Conservation (phyloP, 2,888 invertebrate species). For the Ophion ellenae region DNA sequence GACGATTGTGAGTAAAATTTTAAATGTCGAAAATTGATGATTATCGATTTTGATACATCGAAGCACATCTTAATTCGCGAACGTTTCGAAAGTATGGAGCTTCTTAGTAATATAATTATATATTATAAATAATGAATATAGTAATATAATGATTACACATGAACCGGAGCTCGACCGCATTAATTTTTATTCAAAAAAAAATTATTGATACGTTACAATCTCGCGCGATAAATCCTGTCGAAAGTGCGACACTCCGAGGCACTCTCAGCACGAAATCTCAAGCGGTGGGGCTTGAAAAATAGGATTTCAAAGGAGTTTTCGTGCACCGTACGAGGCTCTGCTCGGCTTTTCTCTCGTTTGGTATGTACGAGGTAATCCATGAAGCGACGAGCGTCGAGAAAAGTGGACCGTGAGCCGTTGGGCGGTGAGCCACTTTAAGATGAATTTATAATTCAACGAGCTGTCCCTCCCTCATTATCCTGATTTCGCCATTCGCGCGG, state of each 20-base stretch:
- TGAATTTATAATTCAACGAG: slow-evolving; percentile 71
- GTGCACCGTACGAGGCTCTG: slow-evolving; percentile 3
- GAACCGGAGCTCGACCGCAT: neutral
- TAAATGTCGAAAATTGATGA: neutral
- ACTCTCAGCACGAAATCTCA: slow-evolving; percentile 1
- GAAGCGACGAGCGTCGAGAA: neutral
- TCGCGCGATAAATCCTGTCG: neutral
- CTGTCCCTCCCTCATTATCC: slow-evolving; percentile 72
- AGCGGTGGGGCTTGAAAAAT: slow-evolving; percentile 21
- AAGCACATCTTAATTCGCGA: neutral
- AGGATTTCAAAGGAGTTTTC: slow-evolving; percentile 40
- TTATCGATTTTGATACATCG: neutral
- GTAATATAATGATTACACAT: neutral
- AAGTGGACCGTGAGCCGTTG: slow-evolving; percentile 63
- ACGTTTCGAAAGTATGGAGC: neutral
- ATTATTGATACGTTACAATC: neutral
- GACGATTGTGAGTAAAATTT: neutral
- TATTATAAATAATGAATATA: neutral
- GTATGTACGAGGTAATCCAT: neutral
- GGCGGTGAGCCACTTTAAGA: slow-evolving; percentile 71
- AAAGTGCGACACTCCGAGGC: neutral
- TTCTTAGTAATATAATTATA: neutral
- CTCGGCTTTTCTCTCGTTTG: neutral
- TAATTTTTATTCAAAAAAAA: too few species aligned
- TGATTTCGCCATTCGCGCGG: slow-evolving; percentile 69